Base-by-base conservation (phyloP, 2,888 invertebrate genomes). In the Ceraclea dissimilis region DNA sequence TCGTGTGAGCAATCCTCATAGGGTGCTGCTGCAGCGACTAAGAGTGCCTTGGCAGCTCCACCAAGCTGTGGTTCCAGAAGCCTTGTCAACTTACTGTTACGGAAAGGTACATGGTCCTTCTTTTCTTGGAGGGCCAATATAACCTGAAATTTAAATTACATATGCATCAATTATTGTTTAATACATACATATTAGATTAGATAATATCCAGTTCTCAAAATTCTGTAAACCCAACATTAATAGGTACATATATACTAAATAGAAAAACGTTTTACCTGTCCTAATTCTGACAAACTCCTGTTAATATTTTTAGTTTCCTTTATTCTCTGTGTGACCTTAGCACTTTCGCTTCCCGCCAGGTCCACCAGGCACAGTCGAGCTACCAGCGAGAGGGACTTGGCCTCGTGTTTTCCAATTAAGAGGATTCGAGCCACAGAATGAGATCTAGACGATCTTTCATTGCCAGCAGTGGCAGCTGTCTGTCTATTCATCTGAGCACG, bases 11-110 rank as follows among this genome's bases (percentile, higher is more conserved):
- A 83, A 34, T 86, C 85, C 54, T 85, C 84, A 51, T 82, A 78
- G 0, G 90, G 90, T 0, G 87, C 81, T 18, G 90, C 81, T 67
- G 90, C 89, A 1, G 90, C 82, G 63, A 90, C 82, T 86, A 90
- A 88, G 1, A 90, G 71, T 0, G 88, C 88, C 68, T 90, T 90
- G 1, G 87, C 86, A 68, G 86, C 88, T 0, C 90, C 90, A 5
- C 89, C 88, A 16, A 90, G 71, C 39, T 83, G 83, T n/a, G 86
- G 86, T 77, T 87, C 87, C 16, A 90, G 69, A n/a, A 90, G 71
- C 68, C 85, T 86, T 0, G 90, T 90, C 11, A 90, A 70, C 67
- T 88, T 89, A 0, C 86, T 86, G 69, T 90, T 86, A 16, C 90
- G 73, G 65, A 87, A 90, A 0, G 90, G 90, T 21, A 90, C 74